Evolutionary conservation across 2,888 invertebrate species (phyloP).

Genomic region (Synergus itoensis): DNA sequence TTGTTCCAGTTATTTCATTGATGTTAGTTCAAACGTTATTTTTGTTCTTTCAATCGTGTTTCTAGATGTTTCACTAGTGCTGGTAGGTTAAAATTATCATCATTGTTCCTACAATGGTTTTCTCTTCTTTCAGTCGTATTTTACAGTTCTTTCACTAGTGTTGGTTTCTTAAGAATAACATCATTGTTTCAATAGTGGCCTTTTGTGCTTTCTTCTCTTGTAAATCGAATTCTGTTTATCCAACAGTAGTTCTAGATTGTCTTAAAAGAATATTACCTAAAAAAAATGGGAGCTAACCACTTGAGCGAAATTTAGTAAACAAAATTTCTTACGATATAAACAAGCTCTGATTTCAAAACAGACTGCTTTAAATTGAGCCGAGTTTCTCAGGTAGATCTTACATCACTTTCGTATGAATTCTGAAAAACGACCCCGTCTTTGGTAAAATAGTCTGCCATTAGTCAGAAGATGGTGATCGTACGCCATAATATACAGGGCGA

Average conservation of each 20-base stretch:
- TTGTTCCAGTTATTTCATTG: too few relatives aligned
- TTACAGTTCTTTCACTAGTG: neutral
- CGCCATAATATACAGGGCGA: slow-evolving; percentile 64
- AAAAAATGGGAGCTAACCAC: too few relatives aligned
- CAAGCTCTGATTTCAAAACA: neutral
- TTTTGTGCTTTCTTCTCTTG: too few relatives aligned
- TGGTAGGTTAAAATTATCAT: neutral
- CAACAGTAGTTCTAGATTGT: too few relatives aligned
- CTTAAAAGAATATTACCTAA: too few relatives aligned
- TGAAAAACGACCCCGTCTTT: slow-evolving; percentile 35
- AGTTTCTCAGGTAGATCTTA: neutral
- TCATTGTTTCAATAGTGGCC: neutral
- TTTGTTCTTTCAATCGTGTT: too few relatives aligned
- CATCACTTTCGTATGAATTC: slow-evolving; percentile 1
- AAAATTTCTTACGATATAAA: neutral
- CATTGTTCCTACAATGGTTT: neutral
- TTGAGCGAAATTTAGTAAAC: neutral
- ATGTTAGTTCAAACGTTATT: too few relatives aligned
- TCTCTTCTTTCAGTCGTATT: neutral
- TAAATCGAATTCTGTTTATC: too few relatives aligned
- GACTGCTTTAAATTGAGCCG: neutral
- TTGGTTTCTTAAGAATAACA: neutral
- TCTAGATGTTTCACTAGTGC: too few relatives aligned
- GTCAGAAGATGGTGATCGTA: slow-evolving; percentile 61
- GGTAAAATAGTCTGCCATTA: slow-evolving; percentile 53